Evolutionary conservation across 1,140 invertebrate species (phyloP).

Genomic region (Sycobia sp.): DNA sequence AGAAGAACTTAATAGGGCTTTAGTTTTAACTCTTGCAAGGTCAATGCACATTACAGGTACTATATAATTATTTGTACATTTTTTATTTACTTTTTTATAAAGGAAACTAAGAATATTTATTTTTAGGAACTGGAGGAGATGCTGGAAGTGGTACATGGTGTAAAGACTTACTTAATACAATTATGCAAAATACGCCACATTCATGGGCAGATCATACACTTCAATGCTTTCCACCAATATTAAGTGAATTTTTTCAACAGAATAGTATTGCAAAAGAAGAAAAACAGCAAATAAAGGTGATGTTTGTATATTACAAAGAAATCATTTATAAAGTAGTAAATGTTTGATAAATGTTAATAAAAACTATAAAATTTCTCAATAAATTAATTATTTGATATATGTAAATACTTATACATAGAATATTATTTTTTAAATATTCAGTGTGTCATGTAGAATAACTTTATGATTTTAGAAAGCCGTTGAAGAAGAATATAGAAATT

Average conservation of each 20-base stretch:
- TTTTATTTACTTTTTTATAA: constrained; percentile 15
- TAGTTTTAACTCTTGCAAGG: constrained; percentile 90
- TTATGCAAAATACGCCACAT: constrained; percentile 93
- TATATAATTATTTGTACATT: background rate
- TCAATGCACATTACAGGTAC: constrained; percentile 90
- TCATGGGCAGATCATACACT: constrained; percentile 92
- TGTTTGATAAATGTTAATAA: too few relatives aligned
- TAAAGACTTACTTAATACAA: constrained; percentile 85
- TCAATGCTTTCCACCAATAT: constrained; percentile 85
- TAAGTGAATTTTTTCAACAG: constrained; percentile 86
- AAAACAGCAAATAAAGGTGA: constrained; percentile 81
- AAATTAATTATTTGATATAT: constrained; percentile 14
- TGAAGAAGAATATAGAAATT: constrained; percentile 93
- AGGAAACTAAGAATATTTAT: background rate
- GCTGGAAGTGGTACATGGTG: constrained; percentile 81
- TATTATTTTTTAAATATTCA: too few relatives aligned
- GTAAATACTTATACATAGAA: too few relatives aligned
- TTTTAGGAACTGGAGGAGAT: constrained; percentile 64
- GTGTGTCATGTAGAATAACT: too few relatives aligned
- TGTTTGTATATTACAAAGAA: constrained; percentile 3
- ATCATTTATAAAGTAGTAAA: too few relatives aligned
- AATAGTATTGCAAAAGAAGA: constrained; percentile 86
- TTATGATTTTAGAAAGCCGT: constrained; percentile 71
- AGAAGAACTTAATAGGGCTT: constrained; percentile 89
- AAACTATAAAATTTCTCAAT: constrained; percentile 35